phyloP scores from a whole-genome alignment of 2,888 invertebrate genomes.

The Eristalis arbustorum region DNA sequence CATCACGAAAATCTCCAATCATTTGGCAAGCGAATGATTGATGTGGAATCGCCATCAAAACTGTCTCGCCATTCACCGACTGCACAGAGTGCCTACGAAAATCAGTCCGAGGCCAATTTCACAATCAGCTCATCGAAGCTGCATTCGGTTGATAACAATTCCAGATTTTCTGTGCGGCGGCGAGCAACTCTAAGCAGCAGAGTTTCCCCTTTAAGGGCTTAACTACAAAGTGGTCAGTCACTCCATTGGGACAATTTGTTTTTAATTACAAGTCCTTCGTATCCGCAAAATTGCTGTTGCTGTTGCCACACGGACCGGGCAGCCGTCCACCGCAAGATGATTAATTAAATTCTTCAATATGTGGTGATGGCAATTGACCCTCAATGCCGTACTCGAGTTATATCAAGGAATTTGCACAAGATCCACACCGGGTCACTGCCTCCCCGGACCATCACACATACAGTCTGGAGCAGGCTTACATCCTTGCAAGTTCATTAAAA shows the following conservation, averaged over 20 bases:
- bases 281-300: not conserved
- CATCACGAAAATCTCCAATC: not conserved
- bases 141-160: too few species aligned
- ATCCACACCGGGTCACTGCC: not conserved
- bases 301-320: not conserved
- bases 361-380: conserved; percentile 8
- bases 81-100: not conserved
- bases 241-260: not conserved
- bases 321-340: conserved; percentile 15
- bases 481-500: conserved; percentile 56
- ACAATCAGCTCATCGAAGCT: too few species aligned
- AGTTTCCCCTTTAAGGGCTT: not conserved
- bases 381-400: conserved; percentile 25
- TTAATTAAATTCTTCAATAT: conserved; percentile 54
- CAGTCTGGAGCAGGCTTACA: not conserved
- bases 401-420: conserved; percentile 9
- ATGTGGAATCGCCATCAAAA: not conserved
- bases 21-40: not conserved
- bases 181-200: not conserved
- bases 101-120: too few species aligned
- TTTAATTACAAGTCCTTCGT: conserved; percentile 1
- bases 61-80: not conserved
- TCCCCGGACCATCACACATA: not conserved
- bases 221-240: not conserved
- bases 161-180: too few species aligned